A percentile compares a stretch with the other conserved stretches of the same genome.
Conservation (phyloP, 2,797 vertebrate species). For the Hapalemur alaotrensis region DNA sequence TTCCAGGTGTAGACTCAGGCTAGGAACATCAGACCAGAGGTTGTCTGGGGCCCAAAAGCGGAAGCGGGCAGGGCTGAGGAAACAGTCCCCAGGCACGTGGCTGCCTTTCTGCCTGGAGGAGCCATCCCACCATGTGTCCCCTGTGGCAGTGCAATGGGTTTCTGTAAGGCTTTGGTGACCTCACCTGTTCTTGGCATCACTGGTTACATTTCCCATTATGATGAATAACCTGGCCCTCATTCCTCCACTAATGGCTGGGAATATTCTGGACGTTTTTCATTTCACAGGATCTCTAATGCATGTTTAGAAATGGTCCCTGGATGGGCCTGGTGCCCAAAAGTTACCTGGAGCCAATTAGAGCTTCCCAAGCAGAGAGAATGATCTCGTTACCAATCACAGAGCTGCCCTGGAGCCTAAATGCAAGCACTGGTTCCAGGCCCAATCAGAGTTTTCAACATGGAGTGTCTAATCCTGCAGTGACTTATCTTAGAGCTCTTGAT, state of each 20-base stretch:
- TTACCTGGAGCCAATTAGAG: background rate
- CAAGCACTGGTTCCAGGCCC: background rate
- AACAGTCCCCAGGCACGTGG: too few species aligned
- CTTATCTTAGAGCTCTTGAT: background rate
- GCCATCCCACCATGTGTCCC: fast-evolving
- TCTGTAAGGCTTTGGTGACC: background rate
- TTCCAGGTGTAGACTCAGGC: background rate
- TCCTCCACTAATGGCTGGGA: background rate
- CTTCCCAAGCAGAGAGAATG: background rate
- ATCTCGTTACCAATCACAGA: background rate
- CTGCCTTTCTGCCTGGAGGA: background rate
- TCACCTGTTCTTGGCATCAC: background rate
- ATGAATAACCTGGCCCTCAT: background rate
- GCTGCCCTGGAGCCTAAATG: background rate
- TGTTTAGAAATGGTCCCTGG: background rate
- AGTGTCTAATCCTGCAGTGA: background rate
- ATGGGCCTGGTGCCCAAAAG: background rate
- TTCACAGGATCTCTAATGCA: background rate
- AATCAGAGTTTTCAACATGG: background rate
- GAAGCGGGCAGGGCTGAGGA: background rate
- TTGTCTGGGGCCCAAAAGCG: background rate
- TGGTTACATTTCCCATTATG: background rate
- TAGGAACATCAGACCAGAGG: background rate
- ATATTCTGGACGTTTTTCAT: background rate
- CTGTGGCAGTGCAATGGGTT: fast-evolving